Percentiles rank a stretch among this genome's conserved stretches.
Conservation (phyloP, 1,140 invertebrate species). For the Limonius californicus region DNA sequence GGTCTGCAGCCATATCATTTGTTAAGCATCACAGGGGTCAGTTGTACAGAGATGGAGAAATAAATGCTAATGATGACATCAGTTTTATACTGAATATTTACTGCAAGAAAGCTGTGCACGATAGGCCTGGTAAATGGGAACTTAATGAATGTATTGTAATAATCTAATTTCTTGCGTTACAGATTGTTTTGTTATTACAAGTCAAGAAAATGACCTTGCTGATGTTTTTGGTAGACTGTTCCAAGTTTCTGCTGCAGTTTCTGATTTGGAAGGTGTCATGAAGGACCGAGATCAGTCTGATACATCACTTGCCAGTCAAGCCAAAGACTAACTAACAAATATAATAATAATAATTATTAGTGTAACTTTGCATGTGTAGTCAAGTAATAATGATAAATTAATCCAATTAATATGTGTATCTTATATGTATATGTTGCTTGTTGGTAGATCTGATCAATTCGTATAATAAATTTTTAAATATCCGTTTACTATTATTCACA, state of each 20-base stretch:
- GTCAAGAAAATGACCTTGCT: conserved; percentile 54
- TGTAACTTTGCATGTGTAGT: too few species aligned
- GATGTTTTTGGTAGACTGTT: conserved; percentile 62
- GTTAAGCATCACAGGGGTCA: conserved; percentile 58
- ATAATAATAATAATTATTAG: too few species aligned
- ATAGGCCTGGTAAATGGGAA: conserved; percentile 66
- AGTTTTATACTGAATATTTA: conserved; percentile 68
- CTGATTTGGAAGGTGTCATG: conserved; percentile 49
- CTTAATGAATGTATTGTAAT: conserved; percentile 25
- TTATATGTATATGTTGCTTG: too few species aligned
- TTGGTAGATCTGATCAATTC: too few species aligned
- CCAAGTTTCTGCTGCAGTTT: conserved; percentile 59
- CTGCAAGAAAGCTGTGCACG: conserved; percentile 64
- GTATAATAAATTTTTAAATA: too few species aligned
- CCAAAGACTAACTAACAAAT: conserved; percentile 25
- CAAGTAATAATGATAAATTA: too few species aligned
- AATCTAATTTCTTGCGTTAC: conserved; percentile 20
- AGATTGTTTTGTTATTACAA: conserved; percentile 45
- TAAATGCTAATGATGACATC: conserved; percentile 57
- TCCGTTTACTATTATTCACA: too few species aligned
- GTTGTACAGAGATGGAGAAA: conserved; percentile 59
- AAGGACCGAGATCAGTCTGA: conserved; percentile 38
- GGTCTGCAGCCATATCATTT: conserved; percentile 61
- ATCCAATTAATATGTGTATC: too few species aligned
- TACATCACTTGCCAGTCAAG: conserved; percentile 25